These are phyloP conservation scores for Rhamnusium bicolor DNA, from an alignment of 2,888 invertebrate species.

Conservation along the genomic window DNA sequence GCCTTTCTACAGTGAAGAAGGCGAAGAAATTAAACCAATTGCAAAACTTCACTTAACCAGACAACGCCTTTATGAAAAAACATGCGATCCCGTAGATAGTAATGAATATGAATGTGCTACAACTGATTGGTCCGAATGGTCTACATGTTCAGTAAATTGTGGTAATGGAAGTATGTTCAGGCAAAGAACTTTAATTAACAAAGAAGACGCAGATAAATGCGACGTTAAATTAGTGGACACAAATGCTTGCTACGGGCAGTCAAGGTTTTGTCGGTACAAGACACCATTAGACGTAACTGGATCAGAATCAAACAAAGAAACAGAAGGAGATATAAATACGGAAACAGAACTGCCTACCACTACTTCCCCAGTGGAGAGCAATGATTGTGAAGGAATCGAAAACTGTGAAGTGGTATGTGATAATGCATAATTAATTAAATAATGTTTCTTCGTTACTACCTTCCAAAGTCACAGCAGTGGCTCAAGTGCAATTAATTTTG, in stretches of 20 bases:
- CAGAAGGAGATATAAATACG: neutral
- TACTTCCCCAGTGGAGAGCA: neutral
- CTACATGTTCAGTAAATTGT: constrained; percentile 68
- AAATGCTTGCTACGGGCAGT: neutral
- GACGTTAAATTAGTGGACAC: neutral
- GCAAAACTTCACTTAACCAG: constrained; percentile 86
- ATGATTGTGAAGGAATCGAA: constrained; percentile 9
- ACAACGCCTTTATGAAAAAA: constrained; percentile 83
- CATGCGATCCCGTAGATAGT: constrained; percentile 73
- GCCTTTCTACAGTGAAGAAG: constrained; percentile 88
- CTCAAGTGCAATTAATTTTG: too few species aligned
- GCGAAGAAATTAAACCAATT: constrained; percentile 87
- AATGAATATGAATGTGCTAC: constrained; percentile 44
- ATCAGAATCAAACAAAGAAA: neutral
- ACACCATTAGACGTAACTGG: too few species aligned
- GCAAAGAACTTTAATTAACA: neutral
- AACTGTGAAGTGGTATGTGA: constrained; percentile 7
- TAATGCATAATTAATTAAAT: too few species aligned
- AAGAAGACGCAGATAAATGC: constrained; percentile 20
- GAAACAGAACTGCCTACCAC: neutral
- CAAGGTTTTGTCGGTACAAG: neutral
- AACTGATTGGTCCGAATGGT: constrained; percentile 57
- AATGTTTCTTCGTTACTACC: too few species aligned
- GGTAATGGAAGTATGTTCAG: constrained; percentile 71
- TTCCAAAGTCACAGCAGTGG: too few species aligned